A percentile compares a stretch with the other conserved stretches of the same genome.
These are phyloP conservation scores for Drosophila pseudotakahashii DNA, from an alignment of 2,888 invertebrate genomes.

Conservation along the genomic window DNA sequence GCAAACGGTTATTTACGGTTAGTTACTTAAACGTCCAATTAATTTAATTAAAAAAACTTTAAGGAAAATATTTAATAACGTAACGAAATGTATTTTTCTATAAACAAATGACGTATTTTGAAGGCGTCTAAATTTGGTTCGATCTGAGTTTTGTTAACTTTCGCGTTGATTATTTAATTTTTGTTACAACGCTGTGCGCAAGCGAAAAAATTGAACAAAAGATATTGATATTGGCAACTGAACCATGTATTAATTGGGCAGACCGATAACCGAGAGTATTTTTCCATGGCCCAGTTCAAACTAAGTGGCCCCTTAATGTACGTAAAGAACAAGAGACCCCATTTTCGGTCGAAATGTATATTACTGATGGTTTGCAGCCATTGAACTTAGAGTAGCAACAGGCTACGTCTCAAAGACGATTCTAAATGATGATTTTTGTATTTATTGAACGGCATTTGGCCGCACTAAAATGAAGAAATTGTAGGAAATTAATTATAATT, in stretches of 20 bases:
- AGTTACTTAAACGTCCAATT: slow-evolving; percentile 84
- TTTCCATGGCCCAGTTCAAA: slow-evolving; percentile 32
- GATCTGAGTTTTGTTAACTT: slow-evolving; percentile 57
- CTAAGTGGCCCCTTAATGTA: slow-evolving; percentile 32
- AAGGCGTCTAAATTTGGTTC: slow-evolving; percentile 49
- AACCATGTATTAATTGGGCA: slow-evolving; percentile 66
- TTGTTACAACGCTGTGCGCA: slow-evolving; percentile 75
- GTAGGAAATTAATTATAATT: slow-evolving; percentile 67
- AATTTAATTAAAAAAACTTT: slow-evolving; percentile 73
- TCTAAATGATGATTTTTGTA: slow-evolving; percentile 47
- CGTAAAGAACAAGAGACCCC: slow-evolving; percentile 42
- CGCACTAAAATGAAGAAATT: slow-evolving; percentile 52
- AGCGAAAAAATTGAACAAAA: slow-evolving; percentile 49
- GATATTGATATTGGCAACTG: slow-evolving; percentile 53
- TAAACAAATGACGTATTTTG: slow-evolving; percentile 19
- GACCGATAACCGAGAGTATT: slow-evolving; percentile 57
- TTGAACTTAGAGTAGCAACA: slow-evolving; percentile 50
- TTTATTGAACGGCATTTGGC: slow-evolving; percentile 38
- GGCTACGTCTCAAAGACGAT: slow-evolving; percentile 66
- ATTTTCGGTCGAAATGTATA: slow-evolving; percentile 49
- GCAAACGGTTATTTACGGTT: slow-evolving; percentile 78
- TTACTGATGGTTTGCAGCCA: slow-evolving; percentile 42
- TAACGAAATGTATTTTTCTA: slow-evolving; percentile 47
- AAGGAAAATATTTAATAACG: slow-evolving; percentile 32
- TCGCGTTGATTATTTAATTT: slow-evolving; percentile 64